Evolutionary conservation across 2,797 vertebrate genomes (phyloP), one percentile per base, ranked within the genome.

Genomic region (Nasua narica): DNA sequence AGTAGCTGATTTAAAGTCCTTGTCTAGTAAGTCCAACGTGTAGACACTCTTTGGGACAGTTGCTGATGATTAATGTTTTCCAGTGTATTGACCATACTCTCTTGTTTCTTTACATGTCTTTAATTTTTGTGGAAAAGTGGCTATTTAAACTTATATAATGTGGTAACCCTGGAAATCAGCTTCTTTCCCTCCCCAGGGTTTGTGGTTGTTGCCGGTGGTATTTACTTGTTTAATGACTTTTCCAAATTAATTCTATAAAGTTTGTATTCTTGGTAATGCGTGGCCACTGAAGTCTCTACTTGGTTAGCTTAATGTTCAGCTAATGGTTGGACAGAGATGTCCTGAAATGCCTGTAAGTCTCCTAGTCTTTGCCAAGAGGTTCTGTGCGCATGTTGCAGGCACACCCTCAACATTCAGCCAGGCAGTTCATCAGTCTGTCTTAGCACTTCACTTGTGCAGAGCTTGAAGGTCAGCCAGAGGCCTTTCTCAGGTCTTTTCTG

Each of bases 81-180:
- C 11, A 46, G 4, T 58, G 11, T 65, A 85, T 56, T 90, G 43
- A 62, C 25, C 5, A 69, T 74, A 69, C 11, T 78, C 89, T 96
- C 65, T 95, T 92, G 16, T 86, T 90, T 90, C 27, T 85, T 91
- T 82, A 48, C 25, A 74, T 83, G 25, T 83, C 74, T 76, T 3
- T 60, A 95, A 69, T 67, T 96, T 90, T 91, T 87, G 37, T 69
- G 81, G 54, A 94, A 88, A 96, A 83, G 12, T 89, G 25, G 23
- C 79, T 12, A 67, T 87, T 88, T 91, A 69, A 79, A 83, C 69
- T 81, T 43, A 84, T n/a, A 60, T 90, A 60, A 92, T 69, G 46
- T 90, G 16, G 46, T 48, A 86, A 94, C 35, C 82, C 2, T 89
- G 25, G 37, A 65, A 87, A 95, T 87, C 40, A 95, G n/a, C 70